Conservation (phyloP, 2,113 vertebrate genomes). For the Phaethon lepturus region DNA sequence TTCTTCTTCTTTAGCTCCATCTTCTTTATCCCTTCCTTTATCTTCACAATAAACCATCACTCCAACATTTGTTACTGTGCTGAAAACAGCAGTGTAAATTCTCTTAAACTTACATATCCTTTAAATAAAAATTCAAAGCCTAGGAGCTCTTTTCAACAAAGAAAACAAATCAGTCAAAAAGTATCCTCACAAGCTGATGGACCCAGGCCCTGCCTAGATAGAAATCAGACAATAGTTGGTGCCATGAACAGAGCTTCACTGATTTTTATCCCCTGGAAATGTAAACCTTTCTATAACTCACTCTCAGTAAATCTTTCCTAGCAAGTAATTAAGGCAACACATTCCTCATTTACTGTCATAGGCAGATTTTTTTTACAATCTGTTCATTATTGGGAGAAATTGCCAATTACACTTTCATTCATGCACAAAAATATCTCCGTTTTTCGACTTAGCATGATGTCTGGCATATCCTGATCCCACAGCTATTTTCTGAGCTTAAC, state of each 20-base stretch:
- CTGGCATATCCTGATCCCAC: neutral
- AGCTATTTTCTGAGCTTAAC: neutral
- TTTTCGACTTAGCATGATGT: neutral
- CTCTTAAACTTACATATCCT: neutral
- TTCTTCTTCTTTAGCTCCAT: neutral
- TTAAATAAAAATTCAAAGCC: neutral
- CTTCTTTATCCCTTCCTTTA: neutral
- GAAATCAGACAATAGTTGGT: neutral
- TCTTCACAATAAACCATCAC: neutral
- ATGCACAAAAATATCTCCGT: rapidly evolving
- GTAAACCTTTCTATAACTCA: neutral
- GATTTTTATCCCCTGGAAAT: neutral
- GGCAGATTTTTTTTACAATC: neutral
- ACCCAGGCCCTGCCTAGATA: neutral
- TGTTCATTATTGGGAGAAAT: neutral
- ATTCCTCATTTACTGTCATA: neutral
- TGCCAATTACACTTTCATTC: neutral
- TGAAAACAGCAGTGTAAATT: neutral
- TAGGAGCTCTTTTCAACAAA: neutral
- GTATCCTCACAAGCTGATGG: neutral
- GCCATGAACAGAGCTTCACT: neutral
- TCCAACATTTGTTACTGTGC: neutral
- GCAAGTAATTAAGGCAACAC: neutral
- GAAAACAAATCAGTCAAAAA: neutral
- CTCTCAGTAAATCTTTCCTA: neutral